phyloP scores from a whole-genome alignment of 2,113 vertebrate species.

The Alectura lathami region DNA sequence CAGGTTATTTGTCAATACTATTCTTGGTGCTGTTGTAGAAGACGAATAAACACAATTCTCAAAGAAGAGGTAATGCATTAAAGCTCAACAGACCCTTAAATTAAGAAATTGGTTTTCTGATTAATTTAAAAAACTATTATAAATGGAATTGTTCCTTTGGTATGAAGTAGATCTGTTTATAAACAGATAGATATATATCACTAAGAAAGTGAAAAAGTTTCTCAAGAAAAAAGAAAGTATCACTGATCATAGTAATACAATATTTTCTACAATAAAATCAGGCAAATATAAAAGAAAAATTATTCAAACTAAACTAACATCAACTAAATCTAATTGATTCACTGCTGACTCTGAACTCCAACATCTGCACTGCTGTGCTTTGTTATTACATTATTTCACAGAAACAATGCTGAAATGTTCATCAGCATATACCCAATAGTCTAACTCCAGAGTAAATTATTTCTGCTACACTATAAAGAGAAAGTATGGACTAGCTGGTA shows the following conservation, averaged over 20 bases:
- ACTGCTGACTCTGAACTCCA: not conserved
- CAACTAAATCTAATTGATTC: slow-evolving; percentile 8
- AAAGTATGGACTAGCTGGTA: not conserved
- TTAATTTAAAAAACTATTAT: not conserved
- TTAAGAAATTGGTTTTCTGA: not conserved
- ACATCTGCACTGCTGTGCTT: not conserved
- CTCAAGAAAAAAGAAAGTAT: not conserved
- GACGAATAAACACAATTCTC: not conserved
- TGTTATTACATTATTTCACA: not conserved
- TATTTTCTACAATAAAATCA: not conserved
- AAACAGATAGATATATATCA: not conserved
- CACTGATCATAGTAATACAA: not conserved
- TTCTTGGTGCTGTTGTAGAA: not conserved
- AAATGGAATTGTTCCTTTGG: not conserved
- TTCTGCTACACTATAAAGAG: not conserved
- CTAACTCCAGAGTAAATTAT: not conserved
- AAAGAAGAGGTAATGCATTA: not conserved
- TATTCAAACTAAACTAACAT: not conserved
- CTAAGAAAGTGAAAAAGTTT: not conserved
- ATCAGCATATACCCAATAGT: not conserved
- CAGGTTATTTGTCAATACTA: not conserved
- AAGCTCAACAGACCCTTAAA: not conserved
- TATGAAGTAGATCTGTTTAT: not conserved
- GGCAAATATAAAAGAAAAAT: not conserved
- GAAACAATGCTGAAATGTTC: not conserved